These are phyloP conservation scores for Patiria miniata DNA, from an alignment of 35 echinoderm and acorn worm genomes.

Conservation along the genomic window DNA sequence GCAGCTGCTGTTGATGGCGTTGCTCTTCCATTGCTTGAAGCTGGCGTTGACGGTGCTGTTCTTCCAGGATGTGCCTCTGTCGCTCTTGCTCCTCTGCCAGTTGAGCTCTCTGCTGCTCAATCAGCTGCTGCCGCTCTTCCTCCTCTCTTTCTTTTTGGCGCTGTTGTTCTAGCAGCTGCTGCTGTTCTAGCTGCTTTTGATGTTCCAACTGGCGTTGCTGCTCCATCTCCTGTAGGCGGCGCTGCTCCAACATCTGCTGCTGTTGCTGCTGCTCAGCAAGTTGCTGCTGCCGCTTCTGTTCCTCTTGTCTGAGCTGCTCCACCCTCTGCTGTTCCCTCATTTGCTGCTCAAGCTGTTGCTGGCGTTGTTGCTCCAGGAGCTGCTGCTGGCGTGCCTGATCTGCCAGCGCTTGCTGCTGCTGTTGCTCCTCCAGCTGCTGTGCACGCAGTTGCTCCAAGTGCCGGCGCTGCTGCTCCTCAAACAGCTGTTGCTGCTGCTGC, in stretches of 20 bases:
- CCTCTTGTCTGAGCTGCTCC: neutral
- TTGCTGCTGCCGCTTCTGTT: neutral
- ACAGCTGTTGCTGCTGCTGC: neutral
- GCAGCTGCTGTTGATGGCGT: neutral
- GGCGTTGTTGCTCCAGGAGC: conserved; percentile 3
- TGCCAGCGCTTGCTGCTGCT: neutral
- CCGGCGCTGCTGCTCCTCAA: neutral
- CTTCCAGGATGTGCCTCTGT: neutral
- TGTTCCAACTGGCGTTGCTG: neutral
- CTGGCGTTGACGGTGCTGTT: neutral
- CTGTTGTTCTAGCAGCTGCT: neutral
- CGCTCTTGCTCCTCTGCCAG: neutral
- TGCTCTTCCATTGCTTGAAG: neutral
- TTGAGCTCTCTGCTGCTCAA: conserved; percentile 16
- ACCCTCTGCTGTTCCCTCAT: neutral
- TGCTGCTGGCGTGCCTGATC: neutral
- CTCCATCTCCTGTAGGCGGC: conserved; percentile 5
- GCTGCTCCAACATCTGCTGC: neutral
- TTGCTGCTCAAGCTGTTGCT: neutral
- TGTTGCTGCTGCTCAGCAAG: neutral
- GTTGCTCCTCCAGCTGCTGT: conserved; percentile 13
- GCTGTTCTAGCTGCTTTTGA: neutral
- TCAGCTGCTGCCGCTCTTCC: neutral
- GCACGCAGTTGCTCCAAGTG: neutral
- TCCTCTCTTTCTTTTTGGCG: neutral